Evolutionary conservation across 2,113 vertebrate genomes (phyloP).

Genomic region (Pogona vitticeps): DNA sequence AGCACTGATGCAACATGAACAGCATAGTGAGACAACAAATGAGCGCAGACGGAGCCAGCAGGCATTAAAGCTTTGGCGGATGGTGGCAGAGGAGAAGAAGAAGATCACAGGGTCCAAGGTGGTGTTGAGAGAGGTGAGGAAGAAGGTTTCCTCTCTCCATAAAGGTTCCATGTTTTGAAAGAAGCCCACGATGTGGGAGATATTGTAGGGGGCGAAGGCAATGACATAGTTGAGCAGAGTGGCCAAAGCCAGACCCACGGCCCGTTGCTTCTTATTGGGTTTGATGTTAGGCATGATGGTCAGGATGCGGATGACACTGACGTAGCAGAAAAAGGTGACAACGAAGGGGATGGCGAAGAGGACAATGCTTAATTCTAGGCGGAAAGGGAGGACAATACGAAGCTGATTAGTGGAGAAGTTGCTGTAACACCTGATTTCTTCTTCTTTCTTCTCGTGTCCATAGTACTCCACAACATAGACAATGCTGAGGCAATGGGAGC

Average conservation of each 20-base stretch:
- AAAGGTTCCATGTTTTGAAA: conserved; percentile 50
- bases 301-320: conserved; percentile 67
- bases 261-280: conserved; percentile 57
- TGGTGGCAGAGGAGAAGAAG: conserved; percentile 75
- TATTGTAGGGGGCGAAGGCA: conserved; percentile 85
- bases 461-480: conserved; percentile 78
- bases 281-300: conserved; percentile 61
- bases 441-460: conserved; percentile 71
- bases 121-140: conserved; percentile 86
- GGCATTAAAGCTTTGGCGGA: conserved; percentile 69
- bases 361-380: conserved; percentile 69
- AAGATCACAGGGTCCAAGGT: conserved; percentile 81
- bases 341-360: conserved; percentile 71
- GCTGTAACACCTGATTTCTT: conserved; percentile 52
- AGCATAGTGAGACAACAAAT: not conserved
- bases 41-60: not conserved
- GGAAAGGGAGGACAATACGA: conserved; percentile 30
- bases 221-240: conserved; percentile 69
- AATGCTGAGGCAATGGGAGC: conserved; percentile 78
- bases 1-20: not conserved
- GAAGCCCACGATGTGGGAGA: conserved; percentile 86
- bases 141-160: conserved; percentile 81
- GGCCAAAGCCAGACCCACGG: conserved; percentile 64
- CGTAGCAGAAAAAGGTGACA: conserved; percentile 71
- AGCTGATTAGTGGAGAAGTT: conserved; percentile 29